These are phyloP conservation scores for Lymantria monacha DNA, from an alignment of 2,888 invertebrate species.

Conservation along the genomic window DNA sequence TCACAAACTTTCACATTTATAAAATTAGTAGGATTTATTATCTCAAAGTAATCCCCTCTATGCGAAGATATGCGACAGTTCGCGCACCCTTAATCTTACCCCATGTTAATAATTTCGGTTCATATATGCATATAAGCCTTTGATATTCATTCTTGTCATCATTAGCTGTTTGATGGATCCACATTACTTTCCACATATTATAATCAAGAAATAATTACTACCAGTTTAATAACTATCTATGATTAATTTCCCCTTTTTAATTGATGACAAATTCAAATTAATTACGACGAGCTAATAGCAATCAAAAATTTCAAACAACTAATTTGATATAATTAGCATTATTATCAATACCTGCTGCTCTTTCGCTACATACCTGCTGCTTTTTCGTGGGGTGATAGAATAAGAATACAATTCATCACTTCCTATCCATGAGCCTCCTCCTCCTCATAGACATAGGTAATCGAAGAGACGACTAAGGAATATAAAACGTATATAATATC, in stretches of 20 bases:
- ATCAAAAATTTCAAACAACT: background rate
- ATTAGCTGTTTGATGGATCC: slow-evolving; percentile 30
- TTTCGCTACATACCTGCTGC: no score
- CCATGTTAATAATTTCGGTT: slow-evolving; percentile 16
- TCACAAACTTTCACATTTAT: no score
- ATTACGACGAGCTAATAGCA: slow-evolving; percentile 23
- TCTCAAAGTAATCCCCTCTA: no score
- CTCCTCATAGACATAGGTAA: no score
- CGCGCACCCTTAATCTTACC: slow-evolving; percentile 14
- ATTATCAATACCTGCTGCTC: no score
- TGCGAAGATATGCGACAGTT: background rate
- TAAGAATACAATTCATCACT: no score
- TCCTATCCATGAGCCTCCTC: no score
- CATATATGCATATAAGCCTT: slow-evolving; percentile 19
- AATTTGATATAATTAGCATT: no score
- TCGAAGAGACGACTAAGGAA: no score
- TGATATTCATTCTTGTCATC: slow-evolving; percentile 26
- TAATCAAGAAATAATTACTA: slow-evolving; percentile 23
- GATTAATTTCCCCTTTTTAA: slow-evolving; percentile 13
- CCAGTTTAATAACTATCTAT: slow-evolving; percentile 22
- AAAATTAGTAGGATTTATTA: no score
- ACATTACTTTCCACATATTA: slow-evolving; percentile 33
- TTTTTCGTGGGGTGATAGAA: no score
- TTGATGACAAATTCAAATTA: slow-evolving; percentile 18
- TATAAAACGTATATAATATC: no score